Base-by-base conservation (phyloP, 2,888 invertebrate genomes). In the Crocallis elinguaria region DNA sequence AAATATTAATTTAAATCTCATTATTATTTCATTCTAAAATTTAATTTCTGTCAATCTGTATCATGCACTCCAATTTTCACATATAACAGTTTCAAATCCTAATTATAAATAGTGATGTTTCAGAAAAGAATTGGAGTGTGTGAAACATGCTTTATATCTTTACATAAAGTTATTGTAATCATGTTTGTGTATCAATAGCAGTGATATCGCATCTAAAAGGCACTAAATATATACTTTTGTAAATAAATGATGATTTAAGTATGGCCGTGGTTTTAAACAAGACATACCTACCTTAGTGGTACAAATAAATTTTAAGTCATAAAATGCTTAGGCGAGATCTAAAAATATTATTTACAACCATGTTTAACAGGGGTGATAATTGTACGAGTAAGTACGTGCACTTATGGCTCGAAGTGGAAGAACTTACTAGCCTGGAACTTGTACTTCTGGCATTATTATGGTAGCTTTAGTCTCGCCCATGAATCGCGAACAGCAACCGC, bases 181-280 rank as follows among this genome's bases (percentile, higher is more conserved):
- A 85, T 79, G 85, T 84, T 82, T 79, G 79, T 79, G 79, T 78
- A 75, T 67, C 66, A 71, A 64, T 69, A 69, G 67, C 62, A 65
- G 68, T 71, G 67, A 75, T 73, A 71, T 65, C 68, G 71, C 65
- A 75, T 76, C 51, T 17, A 62, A 72, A 73, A 76, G 72, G 69
- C 75, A 75, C 71, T 75, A 75, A 72, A 76, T 53, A 77, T 67
- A 76, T 88, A 88, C 86, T 89, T 88, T 89, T 90, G 88, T 89
- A 88, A 88, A 88, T 90, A 90, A 88, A 88, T 70, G 68, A 76
- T 79, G 62, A 74, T 77, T 74, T 65, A 71, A 73, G 64, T 70
- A 68, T 60, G 48, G 62, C 30, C 49, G 50, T 59, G 67, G 42
- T 61, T 62, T 71, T 57, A 49, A 48, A 44, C 27, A 55, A 35